phyloP scores from a whole-genome alignment of 2,797 vertebrate species.

The Argentina silus region DNA sequence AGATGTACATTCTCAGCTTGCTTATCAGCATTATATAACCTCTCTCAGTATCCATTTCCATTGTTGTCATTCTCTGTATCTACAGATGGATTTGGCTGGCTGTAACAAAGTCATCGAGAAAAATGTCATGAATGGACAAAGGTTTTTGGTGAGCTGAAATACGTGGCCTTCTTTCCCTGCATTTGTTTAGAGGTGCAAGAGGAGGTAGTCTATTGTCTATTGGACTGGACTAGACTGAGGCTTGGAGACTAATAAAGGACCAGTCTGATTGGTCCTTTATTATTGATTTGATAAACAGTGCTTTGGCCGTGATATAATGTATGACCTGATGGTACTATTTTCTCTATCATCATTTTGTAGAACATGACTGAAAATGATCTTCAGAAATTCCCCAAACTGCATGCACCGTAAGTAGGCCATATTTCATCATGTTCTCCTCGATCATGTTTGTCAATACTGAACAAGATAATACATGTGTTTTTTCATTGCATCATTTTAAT shows the following conservation, averaged over 20 bases:
- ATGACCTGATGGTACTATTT: not conserved
- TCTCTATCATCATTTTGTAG: constrained; percentile 69
- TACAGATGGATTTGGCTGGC: constrained; percentile 80
- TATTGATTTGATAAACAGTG: too few relatives aligned
- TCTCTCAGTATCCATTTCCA: not conserved
- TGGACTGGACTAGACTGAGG: too few relatives aligned
- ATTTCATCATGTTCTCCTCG: not conserved
- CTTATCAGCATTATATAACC: too few relatives aligned
- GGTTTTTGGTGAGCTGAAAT: constrained; percentile 87
- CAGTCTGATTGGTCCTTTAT: too few relatives aligned
- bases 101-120: constrained; percentile 88
- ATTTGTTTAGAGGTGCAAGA: not conserved
- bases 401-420: constrained; percentile 86
- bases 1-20: too few relatives aligned
- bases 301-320: not conserved
- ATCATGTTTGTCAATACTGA: not conserved
- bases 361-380: constrained; percentile 92
- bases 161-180: not conserved
- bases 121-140: constrained; percentile 83
- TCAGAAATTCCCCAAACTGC: constrained; percentile 91
- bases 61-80: not conserved
- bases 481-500: not conserved
- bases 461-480: too few relatives aligned
- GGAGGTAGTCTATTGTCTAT: too few relatives aligned
- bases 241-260: too few relatives aligned